Conservation (phyloP, 2,888 invertebrate species). For the Pherbina coryleti region DNA sequence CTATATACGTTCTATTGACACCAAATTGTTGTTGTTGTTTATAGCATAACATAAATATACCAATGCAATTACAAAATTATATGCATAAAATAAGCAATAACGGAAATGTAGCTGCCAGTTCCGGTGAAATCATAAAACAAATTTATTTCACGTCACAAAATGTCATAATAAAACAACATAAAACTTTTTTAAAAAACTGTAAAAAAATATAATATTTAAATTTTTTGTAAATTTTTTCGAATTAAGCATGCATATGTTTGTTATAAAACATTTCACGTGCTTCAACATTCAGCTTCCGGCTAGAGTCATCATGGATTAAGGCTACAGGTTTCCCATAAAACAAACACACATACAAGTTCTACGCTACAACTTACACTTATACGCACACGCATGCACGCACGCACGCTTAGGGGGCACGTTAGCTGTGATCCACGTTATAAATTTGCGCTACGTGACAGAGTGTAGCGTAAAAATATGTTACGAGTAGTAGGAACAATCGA, state of each 20-base stretch:
- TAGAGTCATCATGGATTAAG: background rate
- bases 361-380: too few relatives aligned
- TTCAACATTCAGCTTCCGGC: conserved; percentile 7
- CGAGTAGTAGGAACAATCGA: background rate
- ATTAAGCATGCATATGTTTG: background rate
- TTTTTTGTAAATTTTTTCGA: background rate
- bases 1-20: too few relatives aligned
- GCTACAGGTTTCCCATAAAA: background rate
- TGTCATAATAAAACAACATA: too few relatives aligned
- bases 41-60: too few relatives aligned
- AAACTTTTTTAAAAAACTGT: too few relatives aligned
- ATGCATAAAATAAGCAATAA: too few relatives aligned
- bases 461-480: conserved; percentile 17
- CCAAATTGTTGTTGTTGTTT: too few relatives aligned
- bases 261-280: background rate
- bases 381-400: background rate
- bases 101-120: too few relatives aligned
- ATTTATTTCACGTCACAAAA: too few relatives aligned
- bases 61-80: too few relatives aligned
- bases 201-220: too few relatives aligned
- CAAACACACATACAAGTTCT: background rate
- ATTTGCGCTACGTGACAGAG: conserved; percentile 22
- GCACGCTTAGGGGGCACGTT: conserved; percentile 1
- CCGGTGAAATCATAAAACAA: too few relatives aligned
- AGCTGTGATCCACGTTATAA: conserved; percentile 25